Conservation (phyloP, 2,888 invertebrate species). For the Ctena decussata region DNA sequence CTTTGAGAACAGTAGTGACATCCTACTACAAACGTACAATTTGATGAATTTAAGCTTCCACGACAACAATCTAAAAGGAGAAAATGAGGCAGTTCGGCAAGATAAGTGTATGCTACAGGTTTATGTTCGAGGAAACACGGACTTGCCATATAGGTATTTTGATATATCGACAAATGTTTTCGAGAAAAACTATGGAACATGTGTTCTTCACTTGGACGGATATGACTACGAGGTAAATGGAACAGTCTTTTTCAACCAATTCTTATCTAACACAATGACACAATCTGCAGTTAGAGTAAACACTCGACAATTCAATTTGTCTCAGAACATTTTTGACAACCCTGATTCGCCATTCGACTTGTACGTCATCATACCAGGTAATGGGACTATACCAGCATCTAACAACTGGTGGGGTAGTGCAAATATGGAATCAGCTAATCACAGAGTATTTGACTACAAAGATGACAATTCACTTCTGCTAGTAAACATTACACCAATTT, state of each 20-base stretch:
- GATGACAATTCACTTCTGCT: constrained; percentile 27
- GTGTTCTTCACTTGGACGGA: constrained; percentile 25
- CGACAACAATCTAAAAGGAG: constrained; percentile 38
- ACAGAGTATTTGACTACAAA: constrained; percentile 41
- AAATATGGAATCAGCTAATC: background rate
- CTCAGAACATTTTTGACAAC: constrained; percentile 60
- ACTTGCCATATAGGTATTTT: background rate
- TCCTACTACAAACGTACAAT: constrained; percentile 25
- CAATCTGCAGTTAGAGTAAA: constrained; percentile 21
- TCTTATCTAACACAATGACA: constrained; percentile 14
- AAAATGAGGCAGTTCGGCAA: background rate
- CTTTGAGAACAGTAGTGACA: constrained; percentile 31
- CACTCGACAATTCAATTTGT: constrained; percentile 35
- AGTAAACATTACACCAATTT: constrained; percentile 44
- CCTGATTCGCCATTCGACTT: constrained; percentile 54
- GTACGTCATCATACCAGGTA: constrained; percentile 26
- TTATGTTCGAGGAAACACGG: background rate
- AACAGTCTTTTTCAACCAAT: constrained; percentile 46
- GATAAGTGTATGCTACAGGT: constrained; percentile 35
- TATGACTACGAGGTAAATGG: constrained; percentile 21
- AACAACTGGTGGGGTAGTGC: constrained; percentile 66
- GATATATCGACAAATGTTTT: constrained; percentile 54
- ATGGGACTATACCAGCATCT: constrained; percentile 27
- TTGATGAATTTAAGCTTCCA: constrained; percentile 18
- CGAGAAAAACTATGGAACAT: constrained; percentile 21